Evolutionary conservation across 2,888 invertebrate species (phyloP).

Genomic region (Ommatoiulus sabulosus): DNA sequence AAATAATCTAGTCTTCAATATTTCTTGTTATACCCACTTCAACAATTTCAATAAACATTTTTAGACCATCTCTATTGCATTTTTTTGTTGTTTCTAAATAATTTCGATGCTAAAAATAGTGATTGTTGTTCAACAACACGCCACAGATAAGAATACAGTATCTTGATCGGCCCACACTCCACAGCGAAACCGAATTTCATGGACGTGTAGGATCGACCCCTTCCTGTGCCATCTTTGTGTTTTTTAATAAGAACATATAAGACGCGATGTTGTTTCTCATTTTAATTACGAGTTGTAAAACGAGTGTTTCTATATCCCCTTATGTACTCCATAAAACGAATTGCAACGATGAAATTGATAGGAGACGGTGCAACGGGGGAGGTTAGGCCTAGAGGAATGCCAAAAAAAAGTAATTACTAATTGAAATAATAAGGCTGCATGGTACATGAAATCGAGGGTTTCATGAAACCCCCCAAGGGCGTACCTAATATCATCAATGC

Average conservation of each 20-base stretch:
- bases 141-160: background rate
- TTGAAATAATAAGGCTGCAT: conserved; percentile 26
- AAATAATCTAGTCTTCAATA: no score
- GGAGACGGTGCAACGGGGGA: background rate
- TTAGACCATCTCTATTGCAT: no score
- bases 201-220: background rate
- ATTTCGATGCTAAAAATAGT: background rate
- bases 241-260: background rate
- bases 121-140: background rate
- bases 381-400: conserved; percentile 6
- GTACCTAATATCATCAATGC: conserved; percentile 2
- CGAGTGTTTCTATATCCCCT: background rate
- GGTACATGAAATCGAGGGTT: background rate
- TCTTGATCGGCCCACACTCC: background rate
- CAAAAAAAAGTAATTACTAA: conserved; percentile 18
- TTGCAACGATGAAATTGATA: background rate
- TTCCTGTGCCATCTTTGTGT: background rate
- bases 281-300: conserved; percentile 11
- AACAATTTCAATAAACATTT: no score
- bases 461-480: background rate
- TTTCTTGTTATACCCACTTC: no score
- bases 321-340: background rate
- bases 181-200: background rate
- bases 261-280: background rate
- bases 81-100: background rate